Percentiles rank a stretch among this genome's conserved stretches.
Evolutionary conservation across 2,113 vertebrate species (phyloP).

Genomic region (Enhydra lutris): DNA sequence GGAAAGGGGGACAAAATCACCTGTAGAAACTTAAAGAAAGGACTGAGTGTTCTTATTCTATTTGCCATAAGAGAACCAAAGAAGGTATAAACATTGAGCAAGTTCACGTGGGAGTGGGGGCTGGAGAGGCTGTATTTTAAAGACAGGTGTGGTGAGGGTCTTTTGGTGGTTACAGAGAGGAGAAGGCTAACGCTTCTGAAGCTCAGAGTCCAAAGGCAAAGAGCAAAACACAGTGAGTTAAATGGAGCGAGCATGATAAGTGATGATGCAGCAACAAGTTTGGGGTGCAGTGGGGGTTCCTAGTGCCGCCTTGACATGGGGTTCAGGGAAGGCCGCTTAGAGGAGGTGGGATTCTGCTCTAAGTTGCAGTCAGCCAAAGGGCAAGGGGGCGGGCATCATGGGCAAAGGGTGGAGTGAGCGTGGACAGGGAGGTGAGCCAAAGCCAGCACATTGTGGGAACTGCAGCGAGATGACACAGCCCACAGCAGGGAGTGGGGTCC

Average conservation of each 20-base stretch:
- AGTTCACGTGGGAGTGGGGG: not conserved
- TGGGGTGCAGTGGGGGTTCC: not conserved
- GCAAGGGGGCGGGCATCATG: not conserved
- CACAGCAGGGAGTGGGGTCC: not conserved
- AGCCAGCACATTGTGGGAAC: not conserved
- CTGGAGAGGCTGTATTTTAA: not conserved
- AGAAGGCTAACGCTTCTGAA: not conserved
- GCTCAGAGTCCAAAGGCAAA: not conserved
- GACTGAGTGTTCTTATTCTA: not conserved
- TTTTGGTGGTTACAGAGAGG: not conserved
- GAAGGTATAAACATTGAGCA: not conserved
- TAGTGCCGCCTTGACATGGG: not conserved
- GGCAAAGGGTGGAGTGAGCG: not conserved
- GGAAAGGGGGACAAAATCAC: not conserved
- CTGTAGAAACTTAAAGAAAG: not conserved
- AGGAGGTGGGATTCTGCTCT: not conserved
- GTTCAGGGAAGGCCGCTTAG: not conserved
- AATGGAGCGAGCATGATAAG: fast-evolving
- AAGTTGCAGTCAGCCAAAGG: not conserved
- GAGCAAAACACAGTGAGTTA: not conserved
- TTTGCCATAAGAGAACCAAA: not conserved
- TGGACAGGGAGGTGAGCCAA: not conserved
- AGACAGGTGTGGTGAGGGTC: not conserved
- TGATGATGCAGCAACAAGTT: not conserved
- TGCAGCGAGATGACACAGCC: not conserved